Evolutionary conservation across 2,797 vertebrate genomes (phyloP), one percentile per base, ranked within the genome.

Genomic region (Pygocentrus nattereri): DNA sequence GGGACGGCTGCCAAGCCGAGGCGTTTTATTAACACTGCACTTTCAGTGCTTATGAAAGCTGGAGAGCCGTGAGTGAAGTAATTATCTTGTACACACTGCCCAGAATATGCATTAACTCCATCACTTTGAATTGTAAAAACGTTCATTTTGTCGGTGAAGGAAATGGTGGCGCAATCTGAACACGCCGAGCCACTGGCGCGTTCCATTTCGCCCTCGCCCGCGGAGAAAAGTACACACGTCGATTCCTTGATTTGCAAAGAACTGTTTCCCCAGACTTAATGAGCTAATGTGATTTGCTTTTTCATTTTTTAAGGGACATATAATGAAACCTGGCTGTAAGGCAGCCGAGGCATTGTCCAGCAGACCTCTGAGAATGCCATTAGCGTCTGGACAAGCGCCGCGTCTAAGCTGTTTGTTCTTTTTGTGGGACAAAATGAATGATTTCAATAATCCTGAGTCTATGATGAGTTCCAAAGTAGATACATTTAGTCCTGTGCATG

Each of bases 71-170:
- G 78, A 75, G 50, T 79, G 30, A 82, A 76, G 61, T 72, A 54
- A 68, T 82, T 82, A 75, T 75, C 71, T 21, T 49, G 74, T 56
- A 67, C 59, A n/a, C 41, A 27, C 58, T n/a, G 23, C 56, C 70
- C 72, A 56, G 70, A 79, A 30, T 76, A 70, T 70, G 76, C 65
- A 76, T 85, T 85, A 85, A 71, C 76, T 70, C 23, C 16, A 38
- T 76, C 80, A 72, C 59, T 68, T 85, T 75, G 49, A 72, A 76
- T 65, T 52, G 72, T 52, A 65, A 67, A 47, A 79, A 77, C 64
- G 73, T 73, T 77, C 61, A 77, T 82, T 71, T 73, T 76, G 64
- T 61, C n/a, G 61, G 64, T 31, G 72, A 76, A 58, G 81, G 77
- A 74, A 80, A 69, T 13, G 44, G 58, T 52, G 56, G 72, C 56